Evolutionary conservation across 2,888 invertebrate species (phyloP), one percentile per base, ranked within the genome.

Genomic region (Cactoblastis cactorum): DNA sequence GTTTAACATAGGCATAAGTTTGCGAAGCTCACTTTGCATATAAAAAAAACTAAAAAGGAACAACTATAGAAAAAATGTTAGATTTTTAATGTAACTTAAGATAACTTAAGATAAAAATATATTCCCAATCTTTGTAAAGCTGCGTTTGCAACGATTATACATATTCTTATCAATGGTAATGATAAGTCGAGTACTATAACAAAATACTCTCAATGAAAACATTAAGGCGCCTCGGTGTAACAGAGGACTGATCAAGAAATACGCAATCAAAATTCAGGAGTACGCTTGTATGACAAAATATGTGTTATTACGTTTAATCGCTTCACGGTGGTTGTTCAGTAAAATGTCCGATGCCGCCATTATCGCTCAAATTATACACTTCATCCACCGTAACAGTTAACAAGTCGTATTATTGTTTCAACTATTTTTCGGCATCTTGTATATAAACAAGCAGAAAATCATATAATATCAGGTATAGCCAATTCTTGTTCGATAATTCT

Each of bases 291-390:
- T 53, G 53, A 53, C 56, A 51, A 57, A 57, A 65, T 61, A 52
- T 57, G 55, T 59, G 58, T 65, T 56, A 65, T 65, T 65, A 61
- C 49, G 50, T 51, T 51, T 56, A 61, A 61, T 56, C 51, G 57
- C 56, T 63, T 63, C 61, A 63, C 61, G 63, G 63, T 63, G 54
- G 56, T 55, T 59, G 50, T 49, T 55, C 51, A 47, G 22, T 11
- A 47, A 47, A 24, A 19, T 35, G 35, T 37, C 15, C 28, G 43
- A 43, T 43, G 22, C 43, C 28, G 43, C 43, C 43, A 28, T 43
- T 43, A 43, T 11, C 15, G 9, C 43, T 15, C 28, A 28, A 43
- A 43, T 43, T 43, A 43, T 43, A 43, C 17, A 32, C 43, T 43
- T 28, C 28, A 43, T 43, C 9, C 28, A 28, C 43, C 8, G 28